A percentile compares a stretch with the other conserved stretches of the same genome.
phyloP scores from a whole-genome alignment of 2,888 invertebrate species.

The Hydriomena furcata region DNA sequence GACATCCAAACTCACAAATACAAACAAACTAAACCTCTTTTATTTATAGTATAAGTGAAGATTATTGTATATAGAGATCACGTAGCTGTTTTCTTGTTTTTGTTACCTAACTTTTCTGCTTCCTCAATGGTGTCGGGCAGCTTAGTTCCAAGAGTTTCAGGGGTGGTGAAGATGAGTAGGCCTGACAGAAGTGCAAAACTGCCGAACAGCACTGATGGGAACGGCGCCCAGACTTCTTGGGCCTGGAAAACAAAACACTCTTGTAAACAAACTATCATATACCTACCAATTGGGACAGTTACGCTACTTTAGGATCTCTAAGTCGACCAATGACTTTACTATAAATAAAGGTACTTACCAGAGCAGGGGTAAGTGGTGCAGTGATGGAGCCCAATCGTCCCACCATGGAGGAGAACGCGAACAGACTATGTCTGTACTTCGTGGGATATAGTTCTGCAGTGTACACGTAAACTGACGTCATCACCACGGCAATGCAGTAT shows the following conservation, averaged over 20 bases:
- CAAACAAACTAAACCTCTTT: too few relatives aligned
- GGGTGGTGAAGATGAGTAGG: conserved; percentile 58
- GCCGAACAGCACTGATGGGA: conserved; percentile 83
- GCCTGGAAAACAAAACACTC: conserved; percentile 44
- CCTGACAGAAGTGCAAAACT: conserved; percentile 77
- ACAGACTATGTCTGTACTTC: conserved; percentile 84
- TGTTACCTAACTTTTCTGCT: conserved; percentile 65
- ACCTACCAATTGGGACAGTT: too few relatives aligned
- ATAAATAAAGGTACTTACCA: conserved; percentile 73
- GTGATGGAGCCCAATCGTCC: conserved; percentile 87
- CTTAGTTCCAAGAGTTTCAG: conserved; percentile 79
- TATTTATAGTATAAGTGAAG: too few relatives aligned
- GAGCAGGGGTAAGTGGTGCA: conserved; percentile 86
- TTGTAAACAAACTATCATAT: too few relatives aligned
- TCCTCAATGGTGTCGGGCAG: conserved; percentile 85
- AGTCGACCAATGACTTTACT: too few relatives aligned
- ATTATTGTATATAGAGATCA: conserved; percentile 37
- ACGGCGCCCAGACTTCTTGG: conserved; percentile 55
- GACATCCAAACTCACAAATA: too few relatives aligned
- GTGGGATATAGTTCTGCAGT: conserved; percentile 88
- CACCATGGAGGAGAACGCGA: conserved; percentile 87
- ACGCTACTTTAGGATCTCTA: too few relatives aligned
- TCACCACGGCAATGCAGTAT: conserved; percentile 86
- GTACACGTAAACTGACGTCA: conserved; percentile 86
- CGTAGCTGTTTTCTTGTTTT: conserved; percentile 22